Evolutionary conservation across 2,888 invertebrate species (phyloP).

Genomic region (Clitarchus hookeri): DNA sequence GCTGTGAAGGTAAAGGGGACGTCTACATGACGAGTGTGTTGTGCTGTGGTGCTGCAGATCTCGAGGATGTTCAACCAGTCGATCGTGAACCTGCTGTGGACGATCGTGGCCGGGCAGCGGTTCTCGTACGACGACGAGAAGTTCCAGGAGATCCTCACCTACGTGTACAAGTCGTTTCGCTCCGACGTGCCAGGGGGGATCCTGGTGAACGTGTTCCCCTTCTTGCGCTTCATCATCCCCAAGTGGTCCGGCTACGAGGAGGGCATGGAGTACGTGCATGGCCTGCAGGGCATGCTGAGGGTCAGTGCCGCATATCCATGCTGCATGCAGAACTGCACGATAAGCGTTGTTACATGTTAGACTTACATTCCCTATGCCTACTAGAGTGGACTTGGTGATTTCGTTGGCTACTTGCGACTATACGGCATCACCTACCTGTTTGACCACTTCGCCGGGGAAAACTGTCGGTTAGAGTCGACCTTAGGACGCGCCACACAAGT

Average conservation of each 20-base stretch:
- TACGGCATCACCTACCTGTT: no score
- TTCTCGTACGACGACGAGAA: constrained; percentile 38
- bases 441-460: no score
- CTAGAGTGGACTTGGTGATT: no score
- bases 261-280: not conserved
- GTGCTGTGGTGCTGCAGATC: constrained; percentile 27
- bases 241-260: constrained; percentile 25
- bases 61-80: constrained; percentile 39
- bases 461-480: no score
- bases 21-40: no score
- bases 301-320: constrained; percentile 16
- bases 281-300: constrained; percentile 32
- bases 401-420: no score
- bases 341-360: no score
- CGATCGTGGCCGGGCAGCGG: constrained; percentile 42
- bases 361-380: no score
- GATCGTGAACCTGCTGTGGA: constrained; percentile 45
- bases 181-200: constrained; percentile 30
- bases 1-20: no score
- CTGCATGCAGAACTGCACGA: no score
- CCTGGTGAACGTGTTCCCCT: constrained; percentile 22
- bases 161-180: constrained; percentile 32
- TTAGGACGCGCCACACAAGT: no score
- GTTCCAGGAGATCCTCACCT: constrained; percentile 38
- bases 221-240: not conserved